These are phyloP conservation scores for Empidonax traillii DNA, from an alignment of 2,113 vertebrate genomes.

Conservation along the genomic window DNA sequence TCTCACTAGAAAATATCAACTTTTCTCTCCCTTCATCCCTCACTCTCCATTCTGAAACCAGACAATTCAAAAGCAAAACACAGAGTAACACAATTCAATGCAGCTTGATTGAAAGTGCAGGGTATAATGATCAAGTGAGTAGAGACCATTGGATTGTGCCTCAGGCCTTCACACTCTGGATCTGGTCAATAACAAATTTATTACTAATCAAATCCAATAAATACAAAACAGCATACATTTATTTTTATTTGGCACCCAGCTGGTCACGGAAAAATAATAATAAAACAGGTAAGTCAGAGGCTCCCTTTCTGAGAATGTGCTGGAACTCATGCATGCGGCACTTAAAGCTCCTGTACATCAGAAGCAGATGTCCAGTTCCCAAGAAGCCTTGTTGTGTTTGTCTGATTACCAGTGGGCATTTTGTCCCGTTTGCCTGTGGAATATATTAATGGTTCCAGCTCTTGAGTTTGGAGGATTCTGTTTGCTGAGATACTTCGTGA, in stretches of 20 bases:
- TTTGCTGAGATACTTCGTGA: slow-evolving; percentile 50
- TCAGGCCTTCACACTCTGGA: slow-evolving; percentile 23
- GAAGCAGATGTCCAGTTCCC: neutral
- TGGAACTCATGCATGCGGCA: neutral
- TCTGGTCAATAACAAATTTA: slow-evolving; percentile 73
- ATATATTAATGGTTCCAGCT: slow-evolving; percentile 49
- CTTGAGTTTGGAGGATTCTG: slow-evolving; percentile 54
- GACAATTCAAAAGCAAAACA: slow-evolving; percentile 14
- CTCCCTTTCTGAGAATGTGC: neutral
- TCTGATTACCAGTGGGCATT: slow-evolving; percentile 34
- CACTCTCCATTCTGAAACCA: neutral
- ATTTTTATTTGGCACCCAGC: slow-evolving; percentile 63
- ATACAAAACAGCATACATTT: slow-evolving; percentile 61
- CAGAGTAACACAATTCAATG: neutral
- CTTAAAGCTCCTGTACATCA: neutral
- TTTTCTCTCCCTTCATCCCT: neutral
- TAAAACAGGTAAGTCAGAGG: slow-evolving; percentile 1
- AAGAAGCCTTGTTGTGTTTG: neutral
- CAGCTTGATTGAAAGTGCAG: slow-evolving; percentile 12
- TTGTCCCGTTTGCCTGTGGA: slow-evolving; percentile 16
- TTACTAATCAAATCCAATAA: slow-evolving; percentile 76
- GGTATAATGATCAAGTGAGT: slow-evolving; percentile 45
- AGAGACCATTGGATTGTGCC: slow-evolving; percentile 48
- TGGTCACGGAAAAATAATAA: slow-evolving; percentile 47
- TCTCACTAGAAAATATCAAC: neutral